phyloP scores from a whole-genome alignment of 2,888 invertebrate genomes.

The Epistrophe grossulariae region DNA sequence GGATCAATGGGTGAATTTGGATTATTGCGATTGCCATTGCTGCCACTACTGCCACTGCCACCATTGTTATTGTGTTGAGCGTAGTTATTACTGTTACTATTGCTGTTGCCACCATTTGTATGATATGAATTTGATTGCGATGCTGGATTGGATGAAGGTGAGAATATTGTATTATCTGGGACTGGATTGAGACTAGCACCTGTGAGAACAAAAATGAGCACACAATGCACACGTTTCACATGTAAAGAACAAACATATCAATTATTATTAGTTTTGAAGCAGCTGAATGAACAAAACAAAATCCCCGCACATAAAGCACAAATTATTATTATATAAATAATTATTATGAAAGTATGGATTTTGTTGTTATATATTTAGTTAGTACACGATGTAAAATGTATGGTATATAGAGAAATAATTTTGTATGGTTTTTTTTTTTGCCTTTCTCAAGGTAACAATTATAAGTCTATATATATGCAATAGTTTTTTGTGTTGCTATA shows the following conservation, averaged over 20 bases:
- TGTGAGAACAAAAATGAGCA: slow-evolving; percentile 76
- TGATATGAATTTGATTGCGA: slow-evolving; percentile 81
- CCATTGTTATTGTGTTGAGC: slow-evolving; percentile 68
- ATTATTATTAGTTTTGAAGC: slow-evolving; percentile 15
- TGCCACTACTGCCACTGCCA: slow-evolving; percentile 72
- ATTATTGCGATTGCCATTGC: slow-evolving; percentile 77
- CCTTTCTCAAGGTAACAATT: slow-evolving; percentile 14
- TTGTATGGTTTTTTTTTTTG: not conserved
- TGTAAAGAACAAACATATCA: slow-evolving; percentile 44
- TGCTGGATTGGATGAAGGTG: slow-evolving; percentile 82
- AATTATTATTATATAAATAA: slow-evolving; percentile 2
- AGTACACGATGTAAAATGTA: slow-evolving; percentile 1
- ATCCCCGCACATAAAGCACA: slow-evolving; percentile 10
- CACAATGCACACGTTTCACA: slow-evolving; percentile 61
- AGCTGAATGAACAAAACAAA: slow-evolving; percentile 26
- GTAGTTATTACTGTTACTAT: slow-evolving; percentile 77
- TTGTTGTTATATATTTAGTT: slow-evolving; percentile 16
- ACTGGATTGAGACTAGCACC: slow-evolving; percentile 83
- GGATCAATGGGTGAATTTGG: slow-evolving; percentile 85
- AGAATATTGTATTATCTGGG: slow-evolving; percentile 81
- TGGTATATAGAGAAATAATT: not conserved
- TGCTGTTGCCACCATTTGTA: slow-evolving; percentile 66
- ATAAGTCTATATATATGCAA: not conserved
- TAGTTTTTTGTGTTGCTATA: not conserved
- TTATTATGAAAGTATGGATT: slow-evolving; percentile 17